These are phyloP conservation scores for Buphagus erythrorhynchus DNA, from an alignment of 2,797 vertebrate genomes.

Conservation along the genomic window DNA sequence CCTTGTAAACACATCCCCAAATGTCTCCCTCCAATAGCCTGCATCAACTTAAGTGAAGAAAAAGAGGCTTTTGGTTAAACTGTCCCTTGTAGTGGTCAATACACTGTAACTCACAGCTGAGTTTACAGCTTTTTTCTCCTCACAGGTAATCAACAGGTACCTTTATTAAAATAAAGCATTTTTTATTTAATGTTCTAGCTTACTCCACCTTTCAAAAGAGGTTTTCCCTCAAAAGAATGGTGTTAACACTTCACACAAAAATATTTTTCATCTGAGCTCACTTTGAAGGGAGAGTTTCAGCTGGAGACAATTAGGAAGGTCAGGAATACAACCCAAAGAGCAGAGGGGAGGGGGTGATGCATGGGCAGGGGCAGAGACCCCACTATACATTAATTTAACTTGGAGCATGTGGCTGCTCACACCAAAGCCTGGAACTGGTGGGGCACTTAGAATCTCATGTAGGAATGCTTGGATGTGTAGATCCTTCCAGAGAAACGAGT, in stretches of 20 bases:
- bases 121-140: background rate
- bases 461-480: background rate
- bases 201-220: background rate
- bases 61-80: background rate
- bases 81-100: background rate
- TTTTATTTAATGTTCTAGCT: background rate
- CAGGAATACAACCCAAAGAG: background rate
- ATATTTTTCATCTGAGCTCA: slow-evolving; percentile 4
- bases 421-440: background rate
- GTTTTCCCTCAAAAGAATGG: background rate
- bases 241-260: background rate
- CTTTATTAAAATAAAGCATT: background rate
- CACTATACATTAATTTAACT: fast-evolving
- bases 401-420: background rate
- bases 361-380: fast-evolving
- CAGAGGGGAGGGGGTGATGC: background rate
- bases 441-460: fast-evolving
- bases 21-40: background rate
- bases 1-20: background rate
- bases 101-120: background rate
- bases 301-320: background rate
- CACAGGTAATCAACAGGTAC: background rate
- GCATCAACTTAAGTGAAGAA: background rate
- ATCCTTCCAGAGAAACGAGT: background rate
- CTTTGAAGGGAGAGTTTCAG: background rate